Base-by-base conservation (phyloP, 2,888 invertebrate species). In the Caenorhabditis afra region DNA sequence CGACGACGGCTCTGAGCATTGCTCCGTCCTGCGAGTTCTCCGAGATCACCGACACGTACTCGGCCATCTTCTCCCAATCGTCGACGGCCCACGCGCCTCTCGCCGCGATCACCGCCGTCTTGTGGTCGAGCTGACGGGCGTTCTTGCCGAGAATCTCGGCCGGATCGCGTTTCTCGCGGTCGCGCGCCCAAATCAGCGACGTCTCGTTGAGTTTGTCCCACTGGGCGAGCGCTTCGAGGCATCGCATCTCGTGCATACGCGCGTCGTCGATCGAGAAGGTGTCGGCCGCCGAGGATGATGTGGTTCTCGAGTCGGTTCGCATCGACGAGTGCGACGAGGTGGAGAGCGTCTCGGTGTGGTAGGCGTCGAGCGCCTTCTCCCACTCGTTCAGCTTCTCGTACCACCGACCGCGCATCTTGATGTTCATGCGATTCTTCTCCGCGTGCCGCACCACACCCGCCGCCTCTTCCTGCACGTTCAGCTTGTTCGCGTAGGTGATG, bases 311-410 rank as follows among this genome's bases (percentile, higher is more conserved):
- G 67, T 7, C 22, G 18, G 16, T 57, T 53, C 5, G 65, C 18
- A 39, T 23, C 8, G 49, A 58, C n/a, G 29, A 23, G 10, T 44
- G n/a, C 16, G 45, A 18, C 80, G 83, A 16, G 83, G 45, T 12
- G 11, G 41, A 14, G 12, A 44, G 41, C 5, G 41, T 57, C n/a
- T 71, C 94, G 62, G 94, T 94, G 58, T 94, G 93, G 88, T 99
- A 99, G 0, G 96, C 93, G 79, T 94, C 93, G 49, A 97, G 92
- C 0, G 99, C 99, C 90, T 95, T 95, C 87, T 97, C 96, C 98
- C 98, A 99, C 90, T 97, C 96, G 91, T 99, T 97, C 1, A 99
- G 92, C 91, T 99, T 98, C 91, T 99, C 99, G 91, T 97, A 97
- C 99, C 99, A 99, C 8, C 96, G 93, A 55, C 97, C 96, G 91